A percentile compares a stretch with the other conserved stretches of the same genome.
phyloP scores from a whole-genome alignment of 2,888 invertebrate genomes.

The Drosophila emarginata region DNA sequence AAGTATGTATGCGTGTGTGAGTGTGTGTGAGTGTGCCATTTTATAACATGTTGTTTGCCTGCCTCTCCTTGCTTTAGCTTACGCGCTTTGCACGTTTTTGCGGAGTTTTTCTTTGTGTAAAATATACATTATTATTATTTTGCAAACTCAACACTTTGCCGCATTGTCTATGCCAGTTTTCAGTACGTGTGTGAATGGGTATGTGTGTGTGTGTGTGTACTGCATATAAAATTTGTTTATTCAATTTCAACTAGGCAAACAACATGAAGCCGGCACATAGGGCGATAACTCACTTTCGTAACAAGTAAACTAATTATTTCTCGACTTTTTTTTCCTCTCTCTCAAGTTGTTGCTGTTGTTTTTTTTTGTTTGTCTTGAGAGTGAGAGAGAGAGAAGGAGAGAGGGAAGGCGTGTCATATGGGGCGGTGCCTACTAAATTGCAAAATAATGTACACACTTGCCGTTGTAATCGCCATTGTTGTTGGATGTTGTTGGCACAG shows the following conservation, averaged over 20 bases:
- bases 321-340: conserved; percentile 57
- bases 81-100: conserved; percentile 11
- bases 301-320: conserved; percentile 79
- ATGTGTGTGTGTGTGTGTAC: conserved; percentile 24
- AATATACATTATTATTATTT: conserved; percentile 52
- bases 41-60: conserved; percentile 34
- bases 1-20: too few species aligned
- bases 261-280: conserved; percentile 56
- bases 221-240: conserved; percentile 61
- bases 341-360: conserved; percentile 38
- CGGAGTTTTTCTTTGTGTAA: conserved; percentile 38
- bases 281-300: conserved; percentile 73
- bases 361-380: conserved; percentile 50
- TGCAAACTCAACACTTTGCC: conserved; percentile 57
- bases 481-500: conserved; percentile 63
- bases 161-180: conserved; percentile 32
- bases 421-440: conserved; percentile 64
- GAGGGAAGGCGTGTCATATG: not conserved
- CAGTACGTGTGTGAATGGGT: conserved; percentile 24
- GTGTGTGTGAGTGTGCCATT: conserved; percentile 39
- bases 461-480: conserved; percentile 73
- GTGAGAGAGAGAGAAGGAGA: conserved; percentile 17
- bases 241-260: conserved; percentile 66
- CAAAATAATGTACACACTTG: conserved; percentile 78
- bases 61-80: conserved; percentile 9